Evolutionary conservation across 2,888 invertebrate genomes (phyloP).

Genomic region (Helobdella robusta): DNA sequence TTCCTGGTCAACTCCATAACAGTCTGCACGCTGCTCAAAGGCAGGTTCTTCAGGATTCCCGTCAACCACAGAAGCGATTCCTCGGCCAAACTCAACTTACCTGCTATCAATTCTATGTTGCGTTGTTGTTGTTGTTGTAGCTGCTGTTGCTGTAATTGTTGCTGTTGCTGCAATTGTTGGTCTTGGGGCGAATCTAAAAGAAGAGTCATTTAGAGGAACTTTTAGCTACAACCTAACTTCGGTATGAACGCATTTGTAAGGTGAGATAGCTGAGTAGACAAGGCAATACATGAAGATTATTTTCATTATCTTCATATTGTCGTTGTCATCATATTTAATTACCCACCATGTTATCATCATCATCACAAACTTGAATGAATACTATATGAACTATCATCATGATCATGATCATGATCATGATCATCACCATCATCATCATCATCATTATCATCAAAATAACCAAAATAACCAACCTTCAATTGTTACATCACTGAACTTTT

Average conservation of each 20-base stretch:
- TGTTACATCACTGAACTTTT: not conserved
- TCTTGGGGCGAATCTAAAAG: too few relatives aligned
- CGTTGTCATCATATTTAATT: too few relatives aligned
- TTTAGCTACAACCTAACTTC: too few relatives aligned
- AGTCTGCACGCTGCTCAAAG: not conserved
- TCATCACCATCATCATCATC: conserved; percentile 20
- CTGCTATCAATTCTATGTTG: too few relatives aligned
- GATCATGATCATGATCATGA: conserved; percentile 17
- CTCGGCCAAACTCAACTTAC: too few relatives aligned
- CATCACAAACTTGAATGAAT: conserved; percentile 19
- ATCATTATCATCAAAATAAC: conserved; percentile 20
- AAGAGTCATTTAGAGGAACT: too few relatives aligned
- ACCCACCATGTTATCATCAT: not conserved
- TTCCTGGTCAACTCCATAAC: not conserved
- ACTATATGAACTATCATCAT: conserved; percentile 15
- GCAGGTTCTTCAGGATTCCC: not conserved
- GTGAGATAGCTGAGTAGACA: too few relatives aligned
- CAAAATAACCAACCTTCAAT: not conserved
- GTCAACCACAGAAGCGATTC: not conserved
- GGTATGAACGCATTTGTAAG: too few relatives aligned
- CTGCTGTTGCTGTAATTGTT: too few relatives aligned
- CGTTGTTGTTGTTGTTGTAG: too few relatives aligned
- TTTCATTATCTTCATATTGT: conserved; percentile 4
- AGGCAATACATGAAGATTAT: not conserved
- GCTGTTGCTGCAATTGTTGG: too few relatives aligned